Evolutionary conservation across 1,140 invertebrate genomes (phyloP), one percentile per base, ranked within the genome.

Genomic region (Bombus ignitus): DNA sequence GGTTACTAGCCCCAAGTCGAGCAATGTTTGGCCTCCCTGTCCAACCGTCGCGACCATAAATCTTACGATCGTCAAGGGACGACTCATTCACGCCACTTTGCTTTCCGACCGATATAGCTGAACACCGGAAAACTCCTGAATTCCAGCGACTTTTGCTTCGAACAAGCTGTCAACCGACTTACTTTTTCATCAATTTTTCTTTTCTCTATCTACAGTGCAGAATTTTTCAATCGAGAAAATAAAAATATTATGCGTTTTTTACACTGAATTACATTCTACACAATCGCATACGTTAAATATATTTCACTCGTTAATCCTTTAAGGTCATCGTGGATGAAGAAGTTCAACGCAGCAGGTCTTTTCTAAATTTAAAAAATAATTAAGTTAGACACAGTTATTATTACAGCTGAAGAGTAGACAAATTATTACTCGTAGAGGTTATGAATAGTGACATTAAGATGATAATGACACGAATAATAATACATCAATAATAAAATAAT

Each of bases 41-140:
- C 85, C 86, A 72, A 87, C 87, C 90, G 79, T 87, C 87, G 87
- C 92, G 90, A 92, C 94, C 92, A 95, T 95, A 95, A 95, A 95
- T 95, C 94, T 95, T 93, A 93, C 92, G 91, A 93, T 94, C 93
- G 92, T 94, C 93, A 93, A 93, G 94, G 94, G 93, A 94, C 93
- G 92, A 94, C 93, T 94, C 94, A 94, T 94, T 94, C 94, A 94
- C 93, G 94, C 92, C 92, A 93, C 93, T 94, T 94, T 91, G 92
- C 93, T 92, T 92, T 92, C 92, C 91, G 85, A 89, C 88, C 91
- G 92, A 93, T 93, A 93, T 93, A 65, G 75, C 91, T 88, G 79
- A 87, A 62, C 44, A 65, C 73, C 76, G 70, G 79, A 72, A 88
- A 90, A 90, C 83, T 86, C 76, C 80, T 70, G 82, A 77, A 90